These are phyloP conservation scores for Dasyprocta punctata DNA, from an alignment of 2,113 vertebrate genomes.

Conservation along the genomic window DNA sequence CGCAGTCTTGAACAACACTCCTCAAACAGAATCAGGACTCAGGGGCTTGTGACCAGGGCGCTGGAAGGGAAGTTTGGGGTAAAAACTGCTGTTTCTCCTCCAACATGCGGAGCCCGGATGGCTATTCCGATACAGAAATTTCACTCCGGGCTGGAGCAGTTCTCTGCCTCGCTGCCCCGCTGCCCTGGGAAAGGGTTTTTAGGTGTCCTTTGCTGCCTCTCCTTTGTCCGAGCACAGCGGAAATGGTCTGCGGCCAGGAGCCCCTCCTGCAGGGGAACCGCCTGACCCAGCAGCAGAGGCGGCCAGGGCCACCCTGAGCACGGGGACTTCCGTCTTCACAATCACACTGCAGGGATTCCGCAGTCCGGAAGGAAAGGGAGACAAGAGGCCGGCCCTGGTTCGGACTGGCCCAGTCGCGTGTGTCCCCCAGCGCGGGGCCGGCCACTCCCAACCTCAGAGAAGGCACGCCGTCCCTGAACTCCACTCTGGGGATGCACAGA, in stretches of 20 bases:
- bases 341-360: too few species aligned
- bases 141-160: fast-evolving
- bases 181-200: background rate
- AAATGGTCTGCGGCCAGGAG: fast-evolving
- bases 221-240: background rate
- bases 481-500: fast-evolving
- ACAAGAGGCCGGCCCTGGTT: background rate
- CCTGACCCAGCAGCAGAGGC: fast-evolving
- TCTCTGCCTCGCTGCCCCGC: background rate
- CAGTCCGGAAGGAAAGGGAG: background rate
- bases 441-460: fast-evolving
- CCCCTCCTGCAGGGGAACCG: background rate
- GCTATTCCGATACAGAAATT: background rate
- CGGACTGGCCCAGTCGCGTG: background rate
- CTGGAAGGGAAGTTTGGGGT: background rate
- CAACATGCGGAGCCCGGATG: background rate
- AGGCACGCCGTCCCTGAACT: fast-evolving
- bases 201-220: background rate
- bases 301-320: background rate
- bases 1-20: background rate
- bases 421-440: background rate
- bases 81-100: background rate
- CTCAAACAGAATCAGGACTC: background rate
- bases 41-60: fast-evolving
- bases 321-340: background rate